phyloP scores from a whole-genome alignment of 2,888 invertebrate species.

The Spisula subtruncata region DNA sequence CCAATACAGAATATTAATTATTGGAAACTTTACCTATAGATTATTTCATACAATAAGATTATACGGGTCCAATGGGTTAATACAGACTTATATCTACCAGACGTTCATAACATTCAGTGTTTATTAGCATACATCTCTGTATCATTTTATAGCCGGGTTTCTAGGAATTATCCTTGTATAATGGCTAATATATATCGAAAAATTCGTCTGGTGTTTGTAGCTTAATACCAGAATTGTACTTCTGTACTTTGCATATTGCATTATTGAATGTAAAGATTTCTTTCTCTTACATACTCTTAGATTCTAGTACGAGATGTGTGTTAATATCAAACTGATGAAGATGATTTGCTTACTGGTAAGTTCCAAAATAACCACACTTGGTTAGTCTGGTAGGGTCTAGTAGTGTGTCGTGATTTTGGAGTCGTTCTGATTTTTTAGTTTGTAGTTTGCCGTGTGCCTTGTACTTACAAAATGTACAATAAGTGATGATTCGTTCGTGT shows the following conservation, averaged over 20 bases:
- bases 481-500: too few relatives aligned
- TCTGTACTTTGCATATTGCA: not conserved
- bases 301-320: too few relatives aligned
- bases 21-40: conserved; percentile 1
- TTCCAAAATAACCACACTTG: too few relatives aligned
- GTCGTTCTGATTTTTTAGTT: too few relatives aligned
- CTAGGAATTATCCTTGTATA: not conserved
- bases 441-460: too few relatives aligned
- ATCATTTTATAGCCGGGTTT: not conserved
- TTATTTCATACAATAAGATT: not conserved
- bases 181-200: not conserved
- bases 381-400: too few relatives aligned
- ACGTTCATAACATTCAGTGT: not conserved
- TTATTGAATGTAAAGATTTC: too few relatives aligned
- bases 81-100: not conserved
- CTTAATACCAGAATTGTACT: not conserved
- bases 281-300: too few relatives aligned
- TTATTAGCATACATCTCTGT: not conserved
- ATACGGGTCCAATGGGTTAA: conserved; percentile 5
- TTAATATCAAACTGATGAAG: too few relatives aligned
- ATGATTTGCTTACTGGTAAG: too few relatives aligned
- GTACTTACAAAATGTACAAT: too few relatives aligned
- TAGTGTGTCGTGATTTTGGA: too few relatives aligned
- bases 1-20: conserved; percentile 8
- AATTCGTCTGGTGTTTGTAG: not conserved